phyloP scores from a whole-genome alignment of 2,888 invertebrate species.

The Abrostola triplasia region DNA sequence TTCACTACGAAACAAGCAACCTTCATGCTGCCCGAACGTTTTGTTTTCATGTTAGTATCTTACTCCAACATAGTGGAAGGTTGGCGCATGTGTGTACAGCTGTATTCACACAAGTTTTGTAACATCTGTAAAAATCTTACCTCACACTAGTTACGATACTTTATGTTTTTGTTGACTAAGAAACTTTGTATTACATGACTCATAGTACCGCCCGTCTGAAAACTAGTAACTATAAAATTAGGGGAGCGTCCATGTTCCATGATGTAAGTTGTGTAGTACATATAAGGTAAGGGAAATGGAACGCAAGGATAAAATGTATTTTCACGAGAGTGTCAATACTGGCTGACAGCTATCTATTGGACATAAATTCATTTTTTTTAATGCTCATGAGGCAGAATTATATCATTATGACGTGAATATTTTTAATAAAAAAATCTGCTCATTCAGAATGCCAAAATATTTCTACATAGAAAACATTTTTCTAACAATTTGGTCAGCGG shows the following conservation, averaged over 20 bases:
- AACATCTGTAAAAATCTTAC: slow-evolving; percentile 61
- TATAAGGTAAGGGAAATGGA: slow-evolving; percentile 36
- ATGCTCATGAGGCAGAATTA: slow-evolving; percentile 17
- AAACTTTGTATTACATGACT: slow-evolving; percentile 51
- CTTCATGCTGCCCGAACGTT: slow-evolving; percentile 13
- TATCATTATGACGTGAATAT: slow-evolving; percentile 12
- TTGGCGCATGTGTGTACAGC: slow-evolving; percentile 50
- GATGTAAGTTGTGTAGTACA: slow-evolving; percentile 25
- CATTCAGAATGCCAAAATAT: no score
- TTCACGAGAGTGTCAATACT: slow-evolving; percentile 26
- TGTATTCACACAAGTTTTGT: slow-evolving; percentile 40
- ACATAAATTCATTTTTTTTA: slow-evolving; percentile 12
- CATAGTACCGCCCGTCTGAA: slow-evolving; percentile 25
- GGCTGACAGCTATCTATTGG: slow-evolving; percentile 5
- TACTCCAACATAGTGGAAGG: slow-evolving; percentile 37
- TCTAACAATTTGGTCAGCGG: no score
- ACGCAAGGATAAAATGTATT: slow-evolving; percentile 22
- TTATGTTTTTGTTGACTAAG: slow-evolving; percentile 49
- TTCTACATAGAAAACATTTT: no score
- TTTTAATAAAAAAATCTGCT: neutral
- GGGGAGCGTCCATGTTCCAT: slow-evolving; percentile 21
- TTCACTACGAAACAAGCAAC: slow-evolving; percentile 11
- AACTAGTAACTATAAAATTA: slow-evolving; percentile 25
- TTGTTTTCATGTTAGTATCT: slow-evolving; percentile 34
- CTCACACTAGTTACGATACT: slow-evolving; percentile 33